Evolutionary conservation across 2,113 vertebrate genomes (phyloP).

Genomic region (Gadus chalcogrammus): DNA sequence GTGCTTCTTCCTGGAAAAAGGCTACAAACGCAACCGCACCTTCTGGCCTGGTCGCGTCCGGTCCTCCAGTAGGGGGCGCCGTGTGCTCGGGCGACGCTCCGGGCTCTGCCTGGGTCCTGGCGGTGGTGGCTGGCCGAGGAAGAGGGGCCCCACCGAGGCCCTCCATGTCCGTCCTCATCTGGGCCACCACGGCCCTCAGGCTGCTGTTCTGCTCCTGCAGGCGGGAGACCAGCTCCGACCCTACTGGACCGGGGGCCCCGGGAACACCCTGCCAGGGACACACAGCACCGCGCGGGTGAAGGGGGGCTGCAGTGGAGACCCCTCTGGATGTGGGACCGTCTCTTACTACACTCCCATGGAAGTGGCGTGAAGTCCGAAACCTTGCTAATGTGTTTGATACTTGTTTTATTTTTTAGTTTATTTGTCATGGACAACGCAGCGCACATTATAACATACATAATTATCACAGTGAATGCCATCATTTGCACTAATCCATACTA

Average conservation of each 20-base stretch:
- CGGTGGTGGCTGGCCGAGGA: not conserved
- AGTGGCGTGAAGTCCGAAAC: too few species aligned
- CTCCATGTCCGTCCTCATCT: slow-evolving; percentile 92
- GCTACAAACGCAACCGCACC: slow-evolving; percentile 23
- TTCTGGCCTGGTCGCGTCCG: slow-evolving; percentile 20
- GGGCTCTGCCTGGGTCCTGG: slow-evolving; percentile 6
- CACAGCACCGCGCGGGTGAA: too few species aligned
- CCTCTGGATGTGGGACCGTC: too few species aligned
- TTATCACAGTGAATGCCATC: too few species aligned
- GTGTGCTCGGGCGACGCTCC: not conserved
- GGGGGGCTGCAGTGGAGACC: too few species aligned
- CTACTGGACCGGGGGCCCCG: slow-evolving; percentile 25
- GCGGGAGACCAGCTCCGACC: slow-evolving; percentile 67
- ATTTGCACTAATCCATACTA: too few species aligned
- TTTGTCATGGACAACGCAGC: too few species aligned
- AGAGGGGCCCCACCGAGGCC: slow-evolving; percentile 48
- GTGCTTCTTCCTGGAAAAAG: too few species aligned
- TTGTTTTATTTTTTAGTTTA: too few species aligned
- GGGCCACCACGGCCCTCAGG: slow-evolving; percentile 73
- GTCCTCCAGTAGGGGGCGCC: slow-evolving; percentile 1
- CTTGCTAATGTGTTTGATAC: too few species aligned
- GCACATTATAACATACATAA: too few species aligned
- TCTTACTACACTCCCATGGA: too few species aligned
- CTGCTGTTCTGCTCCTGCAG: slow-evolving; percentile 81
- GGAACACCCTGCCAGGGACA: slow-evolving; percentile 35